These are phyloP conservation scores for Anastrepha ludens DNA, from an alignment of 1,140 invertebrate species.

Conservation along the genomic window DNA sequence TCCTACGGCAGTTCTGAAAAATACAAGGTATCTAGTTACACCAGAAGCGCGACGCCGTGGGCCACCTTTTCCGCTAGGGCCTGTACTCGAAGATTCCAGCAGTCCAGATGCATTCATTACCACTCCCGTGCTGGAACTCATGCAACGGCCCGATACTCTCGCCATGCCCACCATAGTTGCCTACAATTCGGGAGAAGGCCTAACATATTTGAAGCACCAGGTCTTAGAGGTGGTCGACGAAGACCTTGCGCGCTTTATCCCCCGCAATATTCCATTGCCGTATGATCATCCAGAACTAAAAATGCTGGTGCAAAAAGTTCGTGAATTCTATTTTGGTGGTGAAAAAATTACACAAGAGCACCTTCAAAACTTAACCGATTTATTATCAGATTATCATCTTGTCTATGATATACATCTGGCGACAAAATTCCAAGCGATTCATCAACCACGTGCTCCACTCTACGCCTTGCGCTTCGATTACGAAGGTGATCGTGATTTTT, in stretches of 20 bases:
- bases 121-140: constrained; percentile 61
- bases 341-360: constrained; percentile 58
- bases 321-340: constrained; percentile 67
- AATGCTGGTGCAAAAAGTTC: constrained; percentile 62
- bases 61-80: constrained; percentile 68
- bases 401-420: constrained; percentile 63
- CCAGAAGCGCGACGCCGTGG: constrained; percentile 67
- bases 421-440: constrained; percentile 62
- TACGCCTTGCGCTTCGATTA: constrained; percentile 76
- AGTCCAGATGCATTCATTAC: constrained; percentile 67
- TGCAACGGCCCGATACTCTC: constrained; percentile 62
- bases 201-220: constrained; percentile 62
- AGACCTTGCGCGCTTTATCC: constrained; percentile 65
- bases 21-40: constrained; percentile 60
- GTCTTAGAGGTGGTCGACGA: constrained; percentile 61
- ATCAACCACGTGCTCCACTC: constrained; percentile 63
- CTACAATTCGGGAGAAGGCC: constrained; percentile 71
- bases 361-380: constrained; percentile 62
- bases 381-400: constrained; percentile 69
- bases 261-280: constrained; percentile 43
- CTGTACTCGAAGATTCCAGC: constrained; percentile 68
- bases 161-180: constrained; percentile 74
- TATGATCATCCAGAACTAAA: constrained; percentile 44
- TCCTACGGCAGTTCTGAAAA: constrained; percentile 55
- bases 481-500: constrained; percentile 76